These are phyloP conservation scores for Tipula confusa DNA, from an alignment of 2,888 invertebrate species.

Conservation along the genomic window DNA sequence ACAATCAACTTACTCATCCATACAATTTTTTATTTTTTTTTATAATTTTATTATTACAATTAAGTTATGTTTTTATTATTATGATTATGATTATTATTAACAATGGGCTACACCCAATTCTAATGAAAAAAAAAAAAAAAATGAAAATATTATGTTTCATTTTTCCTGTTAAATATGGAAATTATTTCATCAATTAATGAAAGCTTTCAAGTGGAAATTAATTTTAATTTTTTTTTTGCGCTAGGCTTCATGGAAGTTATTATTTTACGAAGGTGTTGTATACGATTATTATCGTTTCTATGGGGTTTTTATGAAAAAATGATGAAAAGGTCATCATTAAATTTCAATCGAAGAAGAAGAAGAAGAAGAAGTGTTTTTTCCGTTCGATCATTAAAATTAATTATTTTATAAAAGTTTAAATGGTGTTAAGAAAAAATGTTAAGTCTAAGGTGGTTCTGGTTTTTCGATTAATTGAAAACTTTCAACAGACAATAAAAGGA, in stretches of 20 bases:
- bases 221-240: not conserved
- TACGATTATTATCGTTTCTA: not conserved
- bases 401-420: too few species aligned
- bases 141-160: not conserved
- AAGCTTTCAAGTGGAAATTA: not conserved
- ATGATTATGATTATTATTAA: not conserved
- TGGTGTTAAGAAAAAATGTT: too few species aligned
- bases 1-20: not conserved
- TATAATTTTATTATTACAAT: not conserved
- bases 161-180: not conserved
- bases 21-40: too few species aligned
- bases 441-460: too few species aligned
- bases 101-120: not conserved
- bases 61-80: not conserved
- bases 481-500: too few species aligned
- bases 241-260: not conserved
- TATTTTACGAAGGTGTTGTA: not conserved
- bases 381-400: too few species aligned
- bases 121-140: not conserved
- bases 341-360: not conserved
- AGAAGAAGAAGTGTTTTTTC: not conserved
- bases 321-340: not conserved
- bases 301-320: not conserved
- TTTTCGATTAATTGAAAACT: too few species aligned
- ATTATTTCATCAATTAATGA: not conserved